These are phyloP conservation scores for Agrotis clavis DNA, from an alignment of 2,888 invertebrate species.

Conservation along the genomic window DNA sequence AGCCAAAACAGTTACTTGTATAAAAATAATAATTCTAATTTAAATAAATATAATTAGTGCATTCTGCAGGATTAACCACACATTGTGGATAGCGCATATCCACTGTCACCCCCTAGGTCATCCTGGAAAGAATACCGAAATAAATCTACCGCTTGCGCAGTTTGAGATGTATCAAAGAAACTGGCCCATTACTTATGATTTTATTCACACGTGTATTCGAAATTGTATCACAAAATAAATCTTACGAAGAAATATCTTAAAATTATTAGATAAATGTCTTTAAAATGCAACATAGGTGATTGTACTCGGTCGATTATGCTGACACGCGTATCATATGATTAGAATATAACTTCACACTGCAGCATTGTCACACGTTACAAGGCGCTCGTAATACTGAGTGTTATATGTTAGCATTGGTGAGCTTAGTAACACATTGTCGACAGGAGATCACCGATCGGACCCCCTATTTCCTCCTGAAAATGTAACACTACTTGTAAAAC, in stretches of 20 bases:
- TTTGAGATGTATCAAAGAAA: slow-evolving; percentile 73
- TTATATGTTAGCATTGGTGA: slow-evolving; percentile 73
- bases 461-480: slow-evolving; percentile 93
- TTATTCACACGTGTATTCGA: slow-evolving; percentile 77
- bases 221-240: slow-evolving; percentile 67
- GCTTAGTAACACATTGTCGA: slow-evolving; percentile 92
- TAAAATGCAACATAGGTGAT: slow-evolving; percentile 77
- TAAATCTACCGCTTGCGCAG: slow-evolving; percentile 79
- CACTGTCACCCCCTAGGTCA: slow-evolving; percentile 93
- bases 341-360: slow-evolving; percentile 72
- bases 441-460: slow-evolving; percentile 92
- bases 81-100: slow-evolving; percentile 92
- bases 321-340: slow-evolving; percentile 64
- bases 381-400: slow-evolving; percentile 82
- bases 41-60: slow-evolving; percentile 72
- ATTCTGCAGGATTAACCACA: slow-evolving; percentile 88
- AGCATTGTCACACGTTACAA: slow-evolving; percentile 71
- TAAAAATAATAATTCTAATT: slow-evolving; percentile 72
- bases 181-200: slow-evolving; percentile 86
- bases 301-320: slow-evolving; percentile 67
- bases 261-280: slow-evolving; percentile 76
- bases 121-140: slow-evolving; percentile 91
- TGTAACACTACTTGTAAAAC: slow-evolving; percentile 85
- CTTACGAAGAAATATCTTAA: slow-evolving; percentile 71
- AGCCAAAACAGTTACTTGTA: slow-evolving; percentile 76